Evolutionary conservation across 92 coral and sea anemone species (phyloP).

Genomic region (Chrysogorgia sp.): DNA sequence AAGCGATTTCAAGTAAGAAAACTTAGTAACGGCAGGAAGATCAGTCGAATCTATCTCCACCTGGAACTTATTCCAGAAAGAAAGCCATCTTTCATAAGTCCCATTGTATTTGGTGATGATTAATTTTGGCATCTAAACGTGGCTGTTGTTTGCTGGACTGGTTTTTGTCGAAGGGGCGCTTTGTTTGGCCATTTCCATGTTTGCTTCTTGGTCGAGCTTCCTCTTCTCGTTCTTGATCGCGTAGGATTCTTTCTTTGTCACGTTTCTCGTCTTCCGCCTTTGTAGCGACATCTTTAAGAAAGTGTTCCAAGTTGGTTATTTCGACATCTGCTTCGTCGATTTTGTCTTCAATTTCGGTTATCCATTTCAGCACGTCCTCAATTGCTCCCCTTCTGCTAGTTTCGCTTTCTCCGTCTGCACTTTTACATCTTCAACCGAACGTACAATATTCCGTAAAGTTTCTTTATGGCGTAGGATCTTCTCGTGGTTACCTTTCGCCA

Average conservation of each 20-base stretch:
- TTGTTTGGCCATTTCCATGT: background rate
- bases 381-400: slow-evolving; percentile 32
- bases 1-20: no score
- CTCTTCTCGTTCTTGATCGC: slow-evolving; percentile 41
- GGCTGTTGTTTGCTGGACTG: background rate
- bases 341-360: slow-evolving; percentile 29
- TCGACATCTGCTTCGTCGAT: slow-evolving; percentile 46
- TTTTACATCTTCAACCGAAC: slow-evolving; percentile 20
- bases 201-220: slow-evolving; percentile 28
- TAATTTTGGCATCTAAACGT: no score
- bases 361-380: slow-evolving; percentile 46
- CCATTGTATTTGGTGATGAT: no score
- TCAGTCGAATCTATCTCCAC: no score
- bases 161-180: background rate
- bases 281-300: slow-evolving; percentile 34
- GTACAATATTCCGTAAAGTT: slow-evolving; percentile 23
- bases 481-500: slow-evolving; percentile 42
- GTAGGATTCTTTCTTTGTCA: slow-evolving; percentile 28
- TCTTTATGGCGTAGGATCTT: slow-evolving; percentile 40
- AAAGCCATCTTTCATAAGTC: no score
- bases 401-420: slow-evolving; percentile 41
- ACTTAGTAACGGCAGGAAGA: no score
- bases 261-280: slow-evolving; percentile 38
- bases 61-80: no score
- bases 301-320: slow-evolving; percentile 11